Base-by-base conservation (phyloP, 2,888 invertebrate species). In the Mayetiola destructor region DNA sequence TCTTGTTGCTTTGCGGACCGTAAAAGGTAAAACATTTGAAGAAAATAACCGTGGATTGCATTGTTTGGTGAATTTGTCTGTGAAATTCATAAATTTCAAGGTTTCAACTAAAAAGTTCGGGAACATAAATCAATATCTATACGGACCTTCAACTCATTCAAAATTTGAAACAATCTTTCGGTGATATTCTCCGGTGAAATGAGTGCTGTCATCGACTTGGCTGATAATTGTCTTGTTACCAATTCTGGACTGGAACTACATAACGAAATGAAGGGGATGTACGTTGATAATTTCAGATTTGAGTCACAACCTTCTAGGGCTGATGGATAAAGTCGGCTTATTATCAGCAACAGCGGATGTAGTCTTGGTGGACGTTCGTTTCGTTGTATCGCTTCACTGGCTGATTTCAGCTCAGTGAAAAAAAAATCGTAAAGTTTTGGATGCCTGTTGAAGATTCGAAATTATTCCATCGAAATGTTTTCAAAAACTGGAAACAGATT, bases 251-350 rank as follows among this genome's bases (percentile, higher is more conserved):
- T 82, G 48, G 73, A 69, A 2, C 82, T 80, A 67, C 86, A 87
- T 27, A 74, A 66, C 29, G 74, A 73, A 58, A 88, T 78, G 63
- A 75, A 76, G 2, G 82, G 80, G 56, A 87, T 72, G 68, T 84
- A 85, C 59, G 79, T 75, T 23, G 77, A 73, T 59, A 87, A 71
- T 80, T 85, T 67, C 58, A 84, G 72, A 63, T 78, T 79, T 21
- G 81, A 77, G 63, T 82, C 81, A 10, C 80, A 77, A 37, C 82
- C 83, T 65, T 89, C 88, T 55, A 81, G 71, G 1, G 81, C 76
- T 0, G 85, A 84, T 0, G 88, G 85, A 69, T 86, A 86, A 4
- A 94, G 75, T 32, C 90, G 75, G 2, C 84, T 82, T 56, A 94
- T 74, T 58, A 94, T 73, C 64, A 91, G 70, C 61, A 94, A 73